phyloP scores from a whole-genome alignment of 2,113 vertebrate genomes.

The Promerops cafer region DNA sequence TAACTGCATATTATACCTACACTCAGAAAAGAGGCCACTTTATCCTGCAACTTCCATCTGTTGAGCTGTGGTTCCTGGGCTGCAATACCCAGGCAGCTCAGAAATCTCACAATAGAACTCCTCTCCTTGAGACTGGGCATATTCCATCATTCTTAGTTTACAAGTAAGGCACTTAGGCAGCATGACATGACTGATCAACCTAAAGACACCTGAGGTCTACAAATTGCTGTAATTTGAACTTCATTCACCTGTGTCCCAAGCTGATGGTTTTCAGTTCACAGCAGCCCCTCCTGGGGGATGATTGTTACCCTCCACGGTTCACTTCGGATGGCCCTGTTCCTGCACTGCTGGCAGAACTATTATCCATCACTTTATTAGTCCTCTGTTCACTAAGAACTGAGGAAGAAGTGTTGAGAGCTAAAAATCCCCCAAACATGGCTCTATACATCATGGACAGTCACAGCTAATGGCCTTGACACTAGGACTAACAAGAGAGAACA shows the following conservation, averaged over 20 bases:
- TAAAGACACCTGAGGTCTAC: background rate
- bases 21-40: background rate
- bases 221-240: background rate
- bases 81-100: background rate
- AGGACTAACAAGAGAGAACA: background rate
- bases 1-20: background rate
- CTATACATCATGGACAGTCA: background rate
- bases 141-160: background rate
- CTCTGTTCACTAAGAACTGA: background rate
- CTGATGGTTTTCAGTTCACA: background rate
- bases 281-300: background rate
- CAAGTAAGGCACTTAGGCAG: background rate
- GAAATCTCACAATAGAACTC: background rate
- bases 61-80: background rate
- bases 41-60: background rate
- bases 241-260: background rate
- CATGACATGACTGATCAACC: background rate
- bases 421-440: background rate
- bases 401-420: background rate
- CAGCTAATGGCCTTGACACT: background rate
- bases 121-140: background rate
- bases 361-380: background rate
- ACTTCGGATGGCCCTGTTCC: background rate
- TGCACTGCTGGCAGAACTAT: background rate
- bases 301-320: rapidly evolving